Base-by-base conservation (phyloP, 2,113 vertebrate species). In the Eulacestoma nigropectus region DNA sequence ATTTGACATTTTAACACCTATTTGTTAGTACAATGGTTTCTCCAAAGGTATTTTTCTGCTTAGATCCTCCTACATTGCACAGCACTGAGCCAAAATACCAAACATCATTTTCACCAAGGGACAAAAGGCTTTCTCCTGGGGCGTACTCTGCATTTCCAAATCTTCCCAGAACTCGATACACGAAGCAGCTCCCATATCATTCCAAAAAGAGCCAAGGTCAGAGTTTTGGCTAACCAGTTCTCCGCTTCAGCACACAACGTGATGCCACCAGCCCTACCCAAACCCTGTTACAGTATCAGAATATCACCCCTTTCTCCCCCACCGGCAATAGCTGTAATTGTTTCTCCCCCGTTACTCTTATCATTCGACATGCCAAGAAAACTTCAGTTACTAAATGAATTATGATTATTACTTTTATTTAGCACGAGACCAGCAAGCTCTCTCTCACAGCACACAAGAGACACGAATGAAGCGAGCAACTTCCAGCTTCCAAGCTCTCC, bases 281-380 rank as follows among this genome's bases (percentile, higher is more conserved):
- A 89, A 56, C 0, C 44, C 35, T 18, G 23, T 6, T 52, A 29
- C 47, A 14, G 1, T 6, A 56, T 25, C 47, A 63, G 25, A 20
- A 1, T 1, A 44, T 4, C 32, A 33, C 11, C 22, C 63, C 8
- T 20, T 39, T 17, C 55, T 35, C n/a, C 67, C 13, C 10, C 16
- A n/a, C 44, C 33, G 0, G 41, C 80, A 77, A 4, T 0, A 49
- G 20, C 59, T 57, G 20, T 2, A 44, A 73, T 19, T 4, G 27
- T 32, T 65, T 35, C 55, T 15, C 44, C 46, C 41, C 27, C 32
- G 5, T 46, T 60, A 59, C 33, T 59, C 39, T 4, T 4, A 7
- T 7, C 56, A 9, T 5, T 20, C 4, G 1, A 11, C 8, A 60
- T 0, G 3, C 10, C 35, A 55, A 19, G 23, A 25, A 55, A 42